phyloP scores from a whole-genome alignment of 2,888 invertebrate genomes.

The Antheraea assamensis region DNA sequence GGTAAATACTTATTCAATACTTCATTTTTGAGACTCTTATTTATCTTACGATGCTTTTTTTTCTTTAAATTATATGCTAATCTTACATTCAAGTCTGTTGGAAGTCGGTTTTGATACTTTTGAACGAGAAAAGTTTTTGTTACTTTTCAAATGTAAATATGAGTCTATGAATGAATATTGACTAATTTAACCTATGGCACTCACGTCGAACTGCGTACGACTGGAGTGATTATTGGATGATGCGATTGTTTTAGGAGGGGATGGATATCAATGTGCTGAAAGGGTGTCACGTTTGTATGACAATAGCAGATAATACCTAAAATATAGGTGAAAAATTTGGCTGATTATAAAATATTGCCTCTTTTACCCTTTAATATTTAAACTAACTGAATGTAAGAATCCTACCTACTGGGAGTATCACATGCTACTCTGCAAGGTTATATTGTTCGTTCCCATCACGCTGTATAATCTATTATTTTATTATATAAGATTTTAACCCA shows the following conservation, averaged over 20 bases:
- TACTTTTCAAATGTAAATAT: conserved; percentile 36
- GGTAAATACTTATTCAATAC: conserved; percentile 81
- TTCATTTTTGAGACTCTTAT: conserved; percentile 74
- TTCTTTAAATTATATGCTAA: conserved; percentile 72
- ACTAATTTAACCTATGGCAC: conserved; percentile 12
- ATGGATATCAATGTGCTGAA: neutral
- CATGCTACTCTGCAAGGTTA: conserved; percentile 69
- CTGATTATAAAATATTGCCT: conserved; percentile 14
- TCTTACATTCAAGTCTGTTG: conserved; percentile 55
- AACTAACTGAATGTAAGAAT: conserved; percentile 48
- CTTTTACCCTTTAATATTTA: conserved; percentile 35
- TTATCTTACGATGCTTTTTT: conserved; percentile 79
- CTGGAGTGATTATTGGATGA: conserved; percentile 8
- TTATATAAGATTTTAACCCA: neutral
- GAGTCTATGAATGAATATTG: conserved; percentile 42
- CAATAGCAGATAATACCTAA: conserved; percentile 4
- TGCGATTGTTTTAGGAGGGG: neutral
- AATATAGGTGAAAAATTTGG: conserved; percentile 12
- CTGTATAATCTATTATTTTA: conserved; percentile 20
- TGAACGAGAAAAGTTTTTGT: conserved; percentile 15
- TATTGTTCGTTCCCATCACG: conserved; percentile 67
- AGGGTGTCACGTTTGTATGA: neutral
- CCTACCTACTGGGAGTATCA: conserved; percentile 69
- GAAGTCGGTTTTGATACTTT: conserved; percentile 47
- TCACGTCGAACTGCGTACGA: conserved; percentile 1